These are phyloP conservation scores for Sericinus montela DNA, from an alignment of 2,888 invertebrate genomes.

Conservation along the genomic window DNA sequence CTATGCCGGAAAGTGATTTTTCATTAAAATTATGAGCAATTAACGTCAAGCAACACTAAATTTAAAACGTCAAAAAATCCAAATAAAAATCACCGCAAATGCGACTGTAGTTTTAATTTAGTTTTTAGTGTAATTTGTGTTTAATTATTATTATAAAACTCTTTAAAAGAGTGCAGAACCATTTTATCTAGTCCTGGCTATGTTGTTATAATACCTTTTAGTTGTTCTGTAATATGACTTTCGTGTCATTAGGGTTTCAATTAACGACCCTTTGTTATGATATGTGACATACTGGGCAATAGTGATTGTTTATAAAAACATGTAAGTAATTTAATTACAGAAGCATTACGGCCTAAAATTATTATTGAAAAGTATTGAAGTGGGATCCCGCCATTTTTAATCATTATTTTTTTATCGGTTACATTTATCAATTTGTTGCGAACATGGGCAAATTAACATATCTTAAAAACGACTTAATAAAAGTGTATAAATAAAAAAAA, in stretches of 20 bases:
- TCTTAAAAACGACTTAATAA: conserved; percentile 32
- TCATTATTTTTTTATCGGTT: conserved; percentile 26
- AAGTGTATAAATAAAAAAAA: conserved; percentile 29
- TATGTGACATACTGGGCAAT: neutral
- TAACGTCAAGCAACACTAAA: conserved; percentile 72
- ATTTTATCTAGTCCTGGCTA: conserved; percentile 63
- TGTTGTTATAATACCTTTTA: conserved; percentile 47
- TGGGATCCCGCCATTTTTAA: conserved; percentile 28
- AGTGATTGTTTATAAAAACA: neutral
- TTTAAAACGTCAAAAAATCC: conserved; percentile 72
- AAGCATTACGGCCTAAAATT: neutral
- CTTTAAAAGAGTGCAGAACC: conserved; percentile 43
- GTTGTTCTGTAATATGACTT: conserved; percentile 51
- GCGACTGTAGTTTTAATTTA: conserved; percentile 58
- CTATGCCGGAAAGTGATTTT: conserved; percentile 40
- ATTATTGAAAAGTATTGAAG: conserved; percentile 12
- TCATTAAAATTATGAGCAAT: conserved; percentile 62
- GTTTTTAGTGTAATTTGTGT: conserved; percentile 71
- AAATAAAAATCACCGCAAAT: conserved; percentile 59
- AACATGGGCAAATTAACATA: conserved; percentile 45
- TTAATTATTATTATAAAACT: conserved; percentile 53
- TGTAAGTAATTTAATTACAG: neutral
- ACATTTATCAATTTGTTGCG: conserved; percentile 26
- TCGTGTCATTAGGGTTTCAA: conserved; percentile 67
- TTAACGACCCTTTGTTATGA: conserved; percentile 66